Evolutionary conservation across 2,888 invertebrate genomes (phyloP).

Genomic region (Hypsopygia costalis): DNA sequence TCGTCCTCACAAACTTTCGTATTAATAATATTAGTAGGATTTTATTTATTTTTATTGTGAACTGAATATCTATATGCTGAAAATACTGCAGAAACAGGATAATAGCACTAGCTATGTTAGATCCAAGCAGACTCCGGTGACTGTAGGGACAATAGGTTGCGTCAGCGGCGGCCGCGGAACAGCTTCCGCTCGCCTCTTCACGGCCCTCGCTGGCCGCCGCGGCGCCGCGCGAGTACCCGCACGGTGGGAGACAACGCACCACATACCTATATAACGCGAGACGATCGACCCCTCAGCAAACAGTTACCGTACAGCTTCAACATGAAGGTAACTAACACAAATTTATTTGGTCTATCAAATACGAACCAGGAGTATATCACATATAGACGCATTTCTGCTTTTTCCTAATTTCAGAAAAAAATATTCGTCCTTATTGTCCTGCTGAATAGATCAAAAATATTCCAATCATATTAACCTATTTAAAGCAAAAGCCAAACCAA

Average conservation of each 20-base stretch:
- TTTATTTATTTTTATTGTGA: no score
- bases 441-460: no score
- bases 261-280: slow-evolving; percentile 60
- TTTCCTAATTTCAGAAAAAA: no score
- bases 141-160: slow-evolving; percentile 65
- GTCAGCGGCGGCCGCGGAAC: slow-evolving; percentile 49
- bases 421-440: no score
- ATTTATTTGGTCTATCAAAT: background rate
- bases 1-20: no score
- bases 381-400: no score
- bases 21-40: no score
- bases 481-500: no score
- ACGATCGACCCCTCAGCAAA: slow-evolving; percentile 54
- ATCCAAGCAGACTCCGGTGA: background rate
- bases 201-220: slow-evolving; percentile 37
- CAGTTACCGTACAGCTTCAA: slow-evolving; percentile 68
- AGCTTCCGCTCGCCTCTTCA: slow-evolving; percentile 66
- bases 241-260: slow-evolving; percentile 58
- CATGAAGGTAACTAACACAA: slow-evolving; percentile 63
- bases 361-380: no score
- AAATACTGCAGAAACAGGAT: background rate
- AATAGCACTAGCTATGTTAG: background rate
- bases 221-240: slow-evolving; percentile 13
- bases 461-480: no score
- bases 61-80: background rate